Evolutionary conservation across 2,113 vertebrate species (phyloP).

Genomic region (Sebastes schlegelii): DNA sequence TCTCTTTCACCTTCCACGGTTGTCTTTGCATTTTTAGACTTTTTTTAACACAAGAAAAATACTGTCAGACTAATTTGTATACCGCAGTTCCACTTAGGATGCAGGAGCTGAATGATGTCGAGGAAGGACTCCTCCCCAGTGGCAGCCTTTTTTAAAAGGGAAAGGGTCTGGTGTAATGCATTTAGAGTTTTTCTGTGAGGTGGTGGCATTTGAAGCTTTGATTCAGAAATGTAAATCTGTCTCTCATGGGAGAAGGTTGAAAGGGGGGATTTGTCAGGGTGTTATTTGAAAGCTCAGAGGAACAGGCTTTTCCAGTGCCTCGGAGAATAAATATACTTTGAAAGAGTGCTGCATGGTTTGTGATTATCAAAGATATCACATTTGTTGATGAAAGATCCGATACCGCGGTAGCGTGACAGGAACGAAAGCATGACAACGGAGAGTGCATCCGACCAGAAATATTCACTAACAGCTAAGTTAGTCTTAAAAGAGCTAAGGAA

Average conservation of each 20-base stretch:
- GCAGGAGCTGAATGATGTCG: conserved; percentile 1
- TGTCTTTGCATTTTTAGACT: background rate
- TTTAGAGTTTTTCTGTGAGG: background rate
- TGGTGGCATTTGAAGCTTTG: conserved; percentile 49
- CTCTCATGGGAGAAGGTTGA: conserved; percentile 22
- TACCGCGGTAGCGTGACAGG: background rate
- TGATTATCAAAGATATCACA: conserved; percentile 20
- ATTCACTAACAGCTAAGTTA: conserved; percentile 35
- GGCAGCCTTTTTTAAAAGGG: conserved; percentile 27
- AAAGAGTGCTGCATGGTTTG: background rate
- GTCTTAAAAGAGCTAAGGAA: conserved; percentile 71
- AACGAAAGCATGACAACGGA: background rate
- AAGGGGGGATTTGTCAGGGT: conserved; percentile 41
- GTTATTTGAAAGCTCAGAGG: conserved; percentile 39
- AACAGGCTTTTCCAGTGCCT: background rate
- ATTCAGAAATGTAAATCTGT: conserved; percentile 51
- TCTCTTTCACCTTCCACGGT: background rate
- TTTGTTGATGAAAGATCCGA: conserved; percentile 25
- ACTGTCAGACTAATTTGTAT: background rate
- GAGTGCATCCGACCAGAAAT: conserved; percentile 31
- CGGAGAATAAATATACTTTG: background rate
- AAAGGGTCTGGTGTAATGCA: conserved; percentile 7
- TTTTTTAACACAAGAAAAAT: background rate
- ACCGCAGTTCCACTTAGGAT: background rate
- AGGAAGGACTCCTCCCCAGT: conserved; percentile 14